A percentile compares a stretch with the other conserved stretches of the same genome.
Evolutionary conservation across 2,888 invertebrate genomes (phyloP).

Genomic region (Sepioteuthis lessoniana): DNA sequence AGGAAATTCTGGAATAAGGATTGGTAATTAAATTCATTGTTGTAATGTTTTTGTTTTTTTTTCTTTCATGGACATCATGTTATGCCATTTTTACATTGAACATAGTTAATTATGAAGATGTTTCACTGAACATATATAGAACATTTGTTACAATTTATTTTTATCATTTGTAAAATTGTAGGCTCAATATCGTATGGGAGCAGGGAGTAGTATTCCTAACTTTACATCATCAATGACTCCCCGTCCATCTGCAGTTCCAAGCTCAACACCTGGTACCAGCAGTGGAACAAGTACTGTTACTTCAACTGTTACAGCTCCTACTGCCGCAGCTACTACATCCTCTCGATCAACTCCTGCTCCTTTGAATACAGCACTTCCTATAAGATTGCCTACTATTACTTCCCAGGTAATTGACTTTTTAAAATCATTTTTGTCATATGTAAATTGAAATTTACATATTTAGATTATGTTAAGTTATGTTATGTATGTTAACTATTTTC

Average conservation of each 20-base stretch:
- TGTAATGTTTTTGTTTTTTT: no score
- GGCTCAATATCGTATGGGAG: slow-evolving; percentile 51
- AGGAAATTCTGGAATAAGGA: no score
- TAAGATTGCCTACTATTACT: not conserved
- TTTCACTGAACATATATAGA: no score
- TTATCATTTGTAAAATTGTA: slow-evolving; percentile 49
- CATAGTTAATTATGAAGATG: no score
- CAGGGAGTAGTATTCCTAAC: not conserved
- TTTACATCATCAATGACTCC: not conserved
- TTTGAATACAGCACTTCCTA: not conserved
- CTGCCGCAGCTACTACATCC: slow-evolving; percentile 47
- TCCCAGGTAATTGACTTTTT: not conserved
- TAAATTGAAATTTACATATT: no score
- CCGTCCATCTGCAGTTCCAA: slow-evolving; percentile 13
- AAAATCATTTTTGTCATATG: no score
- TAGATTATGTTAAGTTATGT: no score
- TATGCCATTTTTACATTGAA: no score
- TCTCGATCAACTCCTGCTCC: not conserved
- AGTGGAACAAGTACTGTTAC: slow-evolving; percentile 38
- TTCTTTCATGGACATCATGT: no score
- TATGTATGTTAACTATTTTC: no score
- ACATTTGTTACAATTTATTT: not conserved
- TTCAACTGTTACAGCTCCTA: slow-evolving; percentile 49
- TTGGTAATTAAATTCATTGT: no score
- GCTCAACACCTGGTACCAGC: slow-evolving; percentile 47